A percentile compares a stretch with the other conserved stretches of the same genome.
Conservation (phyloP, 1,140 invertebrate species). For the Trachelipus rathkii region DNA sequence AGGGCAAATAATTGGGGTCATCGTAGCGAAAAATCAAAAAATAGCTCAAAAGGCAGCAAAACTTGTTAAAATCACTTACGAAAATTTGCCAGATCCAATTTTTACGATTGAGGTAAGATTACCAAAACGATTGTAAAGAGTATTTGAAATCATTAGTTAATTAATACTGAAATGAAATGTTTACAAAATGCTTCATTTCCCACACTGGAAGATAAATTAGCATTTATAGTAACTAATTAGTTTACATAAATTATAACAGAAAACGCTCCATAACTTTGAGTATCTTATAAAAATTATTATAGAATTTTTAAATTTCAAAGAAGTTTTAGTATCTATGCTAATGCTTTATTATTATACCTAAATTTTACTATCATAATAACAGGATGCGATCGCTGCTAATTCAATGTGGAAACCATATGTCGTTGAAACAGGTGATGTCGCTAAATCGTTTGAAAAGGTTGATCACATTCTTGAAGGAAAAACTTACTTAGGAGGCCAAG, state of each 20-base stretch:
- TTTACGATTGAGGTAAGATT: slow-evolving; percentile 56
- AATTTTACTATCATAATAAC: not conserved
- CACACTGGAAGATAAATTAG: too few species aligned
- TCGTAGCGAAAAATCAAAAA: slow-evolving; percentile 61
- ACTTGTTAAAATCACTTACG: slow-evolving; percentile 64
- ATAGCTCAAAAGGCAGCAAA: slow-evolving; percentile 61
- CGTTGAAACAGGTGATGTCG: not conserved
- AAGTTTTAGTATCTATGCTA: too few species aligned
- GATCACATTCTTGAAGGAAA: slow-evolving; percentile 67
- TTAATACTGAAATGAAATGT: too few species aligned
- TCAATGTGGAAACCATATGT: not conserved
- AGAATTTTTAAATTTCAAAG: too few species aligned
- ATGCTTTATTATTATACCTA: too few species aligned
- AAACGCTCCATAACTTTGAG: too few species aligned
- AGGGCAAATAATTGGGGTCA: slow-evolving; percentile 67
- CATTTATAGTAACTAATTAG: too few species aligned
- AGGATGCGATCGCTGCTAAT: not conserved
- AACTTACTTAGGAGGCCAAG: slow-evolving; percentile 80
- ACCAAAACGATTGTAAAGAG: too few species aligned
- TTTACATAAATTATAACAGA: too few species aligned
- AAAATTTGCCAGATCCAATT: slow-evolving; percentile 55
- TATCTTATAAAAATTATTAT: too few species aligned
- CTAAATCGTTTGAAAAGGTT: slow-evolving; percentile 47
- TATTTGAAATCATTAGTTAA: too few species aligned
- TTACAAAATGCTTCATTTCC: too few species aligned